Evolutionary conservation across 2,888 invertebrate species (phyloP).

Genomic region (Eupithecia vulgata): DNA sequence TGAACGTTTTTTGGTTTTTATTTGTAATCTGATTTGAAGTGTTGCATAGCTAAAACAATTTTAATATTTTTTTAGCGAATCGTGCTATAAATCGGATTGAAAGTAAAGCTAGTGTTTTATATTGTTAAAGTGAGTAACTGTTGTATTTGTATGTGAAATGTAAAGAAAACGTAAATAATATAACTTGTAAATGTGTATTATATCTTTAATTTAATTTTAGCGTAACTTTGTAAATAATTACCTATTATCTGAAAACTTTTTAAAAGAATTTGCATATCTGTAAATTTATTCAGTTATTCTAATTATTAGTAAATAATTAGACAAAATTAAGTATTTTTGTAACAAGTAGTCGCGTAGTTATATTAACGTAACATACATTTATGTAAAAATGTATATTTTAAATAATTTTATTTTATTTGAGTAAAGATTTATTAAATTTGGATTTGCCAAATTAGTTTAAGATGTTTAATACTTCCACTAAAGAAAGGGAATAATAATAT

Average conservation of each 20-base stretch:
- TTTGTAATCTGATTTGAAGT: neutral
- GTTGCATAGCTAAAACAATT: neutral
- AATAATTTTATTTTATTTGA: conserved; percentile 76
- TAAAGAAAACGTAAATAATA: conserved; percentile 46
- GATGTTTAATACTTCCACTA: conserved; percentile 80
- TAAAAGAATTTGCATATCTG: conserved; percentile 72
- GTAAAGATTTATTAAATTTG: conserved; percentile 76
- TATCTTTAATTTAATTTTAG: conserved; percentile 59
- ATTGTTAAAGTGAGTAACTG: conserved; percentile 29
- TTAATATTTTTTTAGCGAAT: neutral
- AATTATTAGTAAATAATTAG: conserved; percentile 65
- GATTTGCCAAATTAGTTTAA: conserved; percentile 82
- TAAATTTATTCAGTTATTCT: conserved; percentile 55
- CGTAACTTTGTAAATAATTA: conserved; percentile 65
- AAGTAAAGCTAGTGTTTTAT: conserved; percentile 15
- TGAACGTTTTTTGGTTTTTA: conserved; percentile 26
- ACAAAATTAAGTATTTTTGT: conserved; percentile 74
- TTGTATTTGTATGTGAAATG: conserved; percentile 51
- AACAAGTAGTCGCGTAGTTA: conserved; percentile 67
- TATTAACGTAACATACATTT: conserved; percentile 69
- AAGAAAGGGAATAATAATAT: conserved; percentile 71
- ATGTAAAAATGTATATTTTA: conserved; percentile 82
- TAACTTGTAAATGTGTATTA: conserved; percentile 75
- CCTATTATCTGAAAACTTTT: conserved; percentile 63
- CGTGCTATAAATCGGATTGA: neutral